Conservation (phyloP, 2,113 vertebrate species). For the Climacteris rufus region DNA sequence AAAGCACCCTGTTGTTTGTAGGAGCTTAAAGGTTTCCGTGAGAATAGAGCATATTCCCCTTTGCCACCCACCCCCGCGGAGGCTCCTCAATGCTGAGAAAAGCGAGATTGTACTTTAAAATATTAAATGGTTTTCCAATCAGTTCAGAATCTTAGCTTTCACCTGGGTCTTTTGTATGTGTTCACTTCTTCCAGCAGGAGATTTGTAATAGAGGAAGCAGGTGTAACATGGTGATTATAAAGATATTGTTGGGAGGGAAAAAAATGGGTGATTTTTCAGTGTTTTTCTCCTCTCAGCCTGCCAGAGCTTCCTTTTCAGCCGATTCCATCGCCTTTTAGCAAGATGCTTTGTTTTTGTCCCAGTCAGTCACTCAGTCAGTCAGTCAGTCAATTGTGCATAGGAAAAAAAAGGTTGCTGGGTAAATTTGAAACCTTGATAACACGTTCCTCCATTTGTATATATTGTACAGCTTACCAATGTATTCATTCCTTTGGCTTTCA, state of each 20-base stretch:
- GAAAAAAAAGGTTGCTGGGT: not conserved
- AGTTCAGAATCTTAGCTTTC: slow-evolving; percentile 1
- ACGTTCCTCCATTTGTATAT: slow-evolving; percentile 12
- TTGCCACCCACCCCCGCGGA: not conserved
- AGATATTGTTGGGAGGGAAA: not conserved
- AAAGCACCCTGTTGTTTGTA: not conserved
- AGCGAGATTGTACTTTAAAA: slow-evolving; percentile 34
- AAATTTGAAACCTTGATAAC: slow-evolving; percentile 49
- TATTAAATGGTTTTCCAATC: slow-evolving; percentile 38
- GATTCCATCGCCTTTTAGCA: slow-evolving; percentile 20
- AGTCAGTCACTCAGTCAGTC: not conserved
- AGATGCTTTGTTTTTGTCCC: slow-evolving; percentile 20
- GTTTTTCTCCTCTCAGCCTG: slow-evolving; percentile 21
- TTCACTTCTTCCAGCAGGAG: slow-evolving; percentile 68
- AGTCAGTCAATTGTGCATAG: not conserved
- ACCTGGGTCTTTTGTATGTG: not conserved
- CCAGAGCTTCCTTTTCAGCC: slow-evolving; percentile 38
- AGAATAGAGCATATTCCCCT: not conserved
- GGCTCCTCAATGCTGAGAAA: slow-evolving; percentile 14
- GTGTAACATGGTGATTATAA: slow-evolving; percentile 61
- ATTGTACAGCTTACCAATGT: slow-evolving; percentile 32
- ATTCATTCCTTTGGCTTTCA: slow-evolving; percentile 66
- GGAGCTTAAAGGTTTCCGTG: not conserved
- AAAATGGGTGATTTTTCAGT: not conserved
- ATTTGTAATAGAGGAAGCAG: slow-evolving; percentile 72